Evolutionary conservation across 2,113 vertebrate genomes (phyloP).

Genomic region (Barnardius zonarius): DNA sequence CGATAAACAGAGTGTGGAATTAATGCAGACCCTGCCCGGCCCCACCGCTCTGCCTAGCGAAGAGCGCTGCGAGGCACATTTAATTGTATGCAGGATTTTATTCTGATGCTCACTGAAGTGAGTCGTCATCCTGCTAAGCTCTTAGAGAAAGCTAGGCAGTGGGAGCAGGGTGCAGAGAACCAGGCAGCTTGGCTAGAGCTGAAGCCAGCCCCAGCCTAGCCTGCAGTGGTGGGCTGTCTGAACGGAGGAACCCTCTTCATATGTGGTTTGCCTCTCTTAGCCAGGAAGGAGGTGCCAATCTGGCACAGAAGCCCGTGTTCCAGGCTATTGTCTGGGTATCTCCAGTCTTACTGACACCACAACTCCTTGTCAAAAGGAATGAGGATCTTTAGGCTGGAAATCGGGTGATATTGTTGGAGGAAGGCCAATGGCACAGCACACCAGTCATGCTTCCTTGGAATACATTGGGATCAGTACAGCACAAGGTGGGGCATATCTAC

Average conservation of each 20-base stretch:
- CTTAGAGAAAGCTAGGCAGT: not conserved
- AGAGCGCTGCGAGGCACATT: not conserved
- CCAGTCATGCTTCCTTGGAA: not conserved
- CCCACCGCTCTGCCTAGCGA: not conserved
- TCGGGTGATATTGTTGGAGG: not conserved
- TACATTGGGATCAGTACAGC: fast-evolving
- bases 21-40: constrained; percentile 25
- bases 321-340: not conserved
- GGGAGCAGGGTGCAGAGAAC: not conserved
- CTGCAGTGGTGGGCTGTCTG: not conserved
- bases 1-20: constrained; percentile 39
- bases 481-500: not conserved
- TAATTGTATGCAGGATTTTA: constrained; percentile 57
- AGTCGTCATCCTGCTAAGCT: constrained; percentile 53
- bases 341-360: not conserved
- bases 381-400: not conserved
- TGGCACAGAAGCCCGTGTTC: not conserved
- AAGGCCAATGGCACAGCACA: not conserved
- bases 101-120: constrained; percentile 52
- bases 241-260: not conserved
- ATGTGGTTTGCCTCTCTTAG: not conserved
- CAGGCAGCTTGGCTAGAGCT: not conserved
- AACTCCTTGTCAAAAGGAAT: not conserved
- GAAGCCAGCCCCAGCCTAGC: not conserved
- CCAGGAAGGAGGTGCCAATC: not conserved